Conservation (phyloP, 2,888 invertebrate species). For the Nebria salina region DNA sequence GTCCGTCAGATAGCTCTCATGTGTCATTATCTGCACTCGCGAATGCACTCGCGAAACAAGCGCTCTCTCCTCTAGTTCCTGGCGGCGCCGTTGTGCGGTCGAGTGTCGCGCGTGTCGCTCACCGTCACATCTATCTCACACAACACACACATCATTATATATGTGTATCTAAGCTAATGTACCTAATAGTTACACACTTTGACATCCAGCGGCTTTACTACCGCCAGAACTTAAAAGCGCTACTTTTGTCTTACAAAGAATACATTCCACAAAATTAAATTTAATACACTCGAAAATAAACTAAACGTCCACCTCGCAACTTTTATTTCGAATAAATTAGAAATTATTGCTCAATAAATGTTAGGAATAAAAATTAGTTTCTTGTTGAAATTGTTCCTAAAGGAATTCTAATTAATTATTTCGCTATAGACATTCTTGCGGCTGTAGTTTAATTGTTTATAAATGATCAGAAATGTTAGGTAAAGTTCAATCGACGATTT, state of each 20-base stretch:
- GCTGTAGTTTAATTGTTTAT: background rate
- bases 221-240: background rate
- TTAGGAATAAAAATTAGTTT: background rate
- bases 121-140: background rate
- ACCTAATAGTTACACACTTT: background rate
- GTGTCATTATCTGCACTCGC: conserved; percentile 45
- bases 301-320: too few relatives aligned
- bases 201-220: background rate
- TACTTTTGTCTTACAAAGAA: background rate
- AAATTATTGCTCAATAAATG: background rate
- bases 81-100: conserved; percentile 21
- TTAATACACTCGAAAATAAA: background rate
- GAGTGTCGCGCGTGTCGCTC: conserved; percentile 16
- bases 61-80: conserved; percentile 21
- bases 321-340: too few relatives aligned
- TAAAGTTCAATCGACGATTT: background rate
- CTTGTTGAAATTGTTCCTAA: background rate
- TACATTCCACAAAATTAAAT: background rate
- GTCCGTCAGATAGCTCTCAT: conserved; percentile 37
- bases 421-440: background rate
- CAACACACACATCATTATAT: background rate
- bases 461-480: background rate
- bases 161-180: conserved; percentile 1
- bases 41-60: conserved; percentile 29
- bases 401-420: background rate